Evolutionary conservation across 2,797 vertebrate genomes (phyloP), one percentile per base, ranked within the genome.

Genomic region (Staurois parvus): DNA sequence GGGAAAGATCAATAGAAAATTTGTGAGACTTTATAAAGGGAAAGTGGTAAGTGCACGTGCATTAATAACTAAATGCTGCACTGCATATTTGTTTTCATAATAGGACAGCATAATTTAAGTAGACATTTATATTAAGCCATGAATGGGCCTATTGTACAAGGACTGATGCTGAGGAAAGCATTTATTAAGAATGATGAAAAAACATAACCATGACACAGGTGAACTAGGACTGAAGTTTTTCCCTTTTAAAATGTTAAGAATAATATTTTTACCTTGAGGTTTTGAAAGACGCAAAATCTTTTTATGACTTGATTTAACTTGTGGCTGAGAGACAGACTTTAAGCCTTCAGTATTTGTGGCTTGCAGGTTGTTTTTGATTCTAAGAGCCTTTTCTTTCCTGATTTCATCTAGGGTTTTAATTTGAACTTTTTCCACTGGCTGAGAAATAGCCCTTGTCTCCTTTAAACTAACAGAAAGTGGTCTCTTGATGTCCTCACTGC

Each of bases 361-460:
- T 73, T 91, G 89, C 88, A 95, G 96, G 75, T 4, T 48, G 13
- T 48, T 2, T 48, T 48, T 15, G 45, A 92, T 84, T 81, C 95
- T 91, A 9, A 94, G 93, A 0, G 97, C 96, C 87, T 98, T 99
- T 91, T 99, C 98, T 85, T 91, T 93, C 72, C 96, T 97, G 85
- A 99, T 99, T 88, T 99, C 97, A 69, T 98, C 97, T 86, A 99
- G 70, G 0, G 97, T 99, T 92, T 99, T 99, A 1, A 99, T 94
- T 12, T 87, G 85, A 1, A 99, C 92, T 11, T 94, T 93, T 0
- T 88, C 91, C 0, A 88, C 66, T 0, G 88, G 30, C 48, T 81
- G 92, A 15, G 88, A 72, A 79, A 85, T 93, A 0, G 69, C 78
- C 0, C 40, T 7, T 0, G 77, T 37, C 72, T 92, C 90, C 1